These are phyloP conservation scores for Heteromyza rotundicornis DNA, from an alignment of 2,888 invertebrate genomes.

Conservation along the genomic window DNA sequence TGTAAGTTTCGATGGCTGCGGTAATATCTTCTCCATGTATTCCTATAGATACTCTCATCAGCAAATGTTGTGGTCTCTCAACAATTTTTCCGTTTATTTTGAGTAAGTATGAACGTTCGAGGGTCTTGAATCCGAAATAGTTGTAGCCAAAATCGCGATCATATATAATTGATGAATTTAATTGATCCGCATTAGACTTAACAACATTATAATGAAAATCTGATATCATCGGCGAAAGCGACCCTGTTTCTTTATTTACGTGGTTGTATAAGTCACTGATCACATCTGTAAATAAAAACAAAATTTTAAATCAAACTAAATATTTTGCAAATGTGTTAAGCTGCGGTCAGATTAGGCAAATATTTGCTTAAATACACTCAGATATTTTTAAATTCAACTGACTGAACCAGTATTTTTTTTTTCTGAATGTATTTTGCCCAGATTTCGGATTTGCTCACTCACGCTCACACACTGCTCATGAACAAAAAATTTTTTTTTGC, in stretches of 20 bases:
- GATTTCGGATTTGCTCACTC: no score
- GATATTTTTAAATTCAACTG: no score
- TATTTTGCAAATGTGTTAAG: no score
- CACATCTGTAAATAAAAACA: constrained; percentile 72
- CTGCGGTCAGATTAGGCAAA: no score
- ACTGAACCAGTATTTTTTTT: no score
- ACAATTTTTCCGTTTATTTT: constrained; percentile 91
- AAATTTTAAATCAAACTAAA: background rate
- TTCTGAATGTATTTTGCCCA: no score
- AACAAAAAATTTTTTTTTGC: no score
- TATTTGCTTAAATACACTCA: no score
- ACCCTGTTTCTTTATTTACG: constrained; percentile 75
- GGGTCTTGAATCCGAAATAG: constrained; percentile 99
- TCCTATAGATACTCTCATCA: constrained; percentile 96
- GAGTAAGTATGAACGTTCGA: constrained; percentile 93
- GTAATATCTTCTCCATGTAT: constrained; percentile 95
- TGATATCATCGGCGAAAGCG: constrained; percentile 83
- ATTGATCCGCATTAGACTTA: constrained; percentile 81
- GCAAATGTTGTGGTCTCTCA: constrained; percentile 97
- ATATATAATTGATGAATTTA: constrained; percentile 96
- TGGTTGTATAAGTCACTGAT: constrained; percentile 84
- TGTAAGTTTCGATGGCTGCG: constrained; percentile 93
- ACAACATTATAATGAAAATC: constrained; percentile 82
- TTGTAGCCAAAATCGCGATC: constrained; percentile 97
- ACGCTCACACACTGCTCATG: no score